Evolutionary conservation across 2,797 vertebrate genomes (phyloP), one percentile per base, ranked within the genome.

Genomic region (Hydrocynus forskahlii): DNA sequence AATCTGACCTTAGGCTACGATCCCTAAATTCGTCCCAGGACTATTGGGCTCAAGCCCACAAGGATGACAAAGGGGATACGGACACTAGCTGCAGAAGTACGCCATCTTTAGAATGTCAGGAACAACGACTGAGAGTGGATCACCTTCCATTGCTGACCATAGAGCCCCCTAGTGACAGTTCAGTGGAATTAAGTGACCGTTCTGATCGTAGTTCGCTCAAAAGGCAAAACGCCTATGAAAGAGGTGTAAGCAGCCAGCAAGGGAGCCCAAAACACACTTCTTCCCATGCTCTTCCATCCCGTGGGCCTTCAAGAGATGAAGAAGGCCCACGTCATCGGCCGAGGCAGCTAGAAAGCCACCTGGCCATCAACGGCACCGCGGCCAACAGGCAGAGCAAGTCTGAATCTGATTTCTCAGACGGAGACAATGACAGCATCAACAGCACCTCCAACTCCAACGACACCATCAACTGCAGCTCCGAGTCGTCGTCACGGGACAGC

Each of bases 371-470:
- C 0, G 98, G 97, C 62, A 63, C 62, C 85, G 97, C 96, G 0
- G 93, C 95, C 6, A 98, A 97, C 89, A 92, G 96, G 76, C 97
- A 98, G 87, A 99, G 97, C 94, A 98, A 97, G 86, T 99, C 98
- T 0, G 98, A 99, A 91, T 99, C 98, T 0, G 97, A 99, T 89
- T 99, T 97, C 87, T 99, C 98, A 0, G 98, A 99, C 0, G 97
- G 97, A 0, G 97, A 99, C 91, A 99, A 99, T 0, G 98, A 99
- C 92, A 99, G 98, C 89, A 94, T 98, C 89, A 99, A 99, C 87
- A 98, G 97, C 95, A 99, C 97, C 14, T 99, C 98, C 81, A 99
- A 99, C 92, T 99, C 97, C 40, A 99, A 99, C 0, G 98, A 99
- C 84, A 99, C 98, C 66, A 97, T 98, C 92, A 98, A 99, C 89